phyloP scores from a whole-genome alignment of 2,113 vertebrate genomes.

The Cyanoliseus patagonus region DNA sequence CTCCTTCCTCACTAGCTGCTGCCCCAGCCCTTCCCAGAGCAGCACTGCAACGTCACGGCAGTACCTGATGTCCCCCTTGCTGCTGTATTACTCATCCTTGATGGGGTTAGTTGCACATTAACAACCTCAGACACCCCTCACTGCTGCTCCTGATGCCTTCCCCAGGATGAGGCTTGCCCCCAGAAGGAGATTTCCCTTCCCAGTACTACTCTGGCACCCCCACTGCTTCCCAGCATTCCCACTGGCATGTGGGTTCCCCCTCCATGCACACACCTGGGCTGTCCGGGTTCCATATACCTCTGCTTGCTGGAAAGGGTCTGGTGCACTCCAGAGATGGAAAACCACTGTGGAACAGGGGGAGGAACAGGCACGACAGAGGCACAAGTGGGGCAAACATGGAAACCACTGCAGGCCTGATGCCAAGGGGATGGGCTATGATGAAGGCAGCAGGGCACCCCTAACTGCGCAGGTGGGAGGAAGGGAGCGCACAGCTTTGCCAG shows the following conservation, averaged over 20 bases:
- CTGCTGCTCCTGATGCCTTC: background rate
- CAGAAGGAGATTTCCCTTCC: background rate
- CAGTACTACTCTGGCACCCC: background rate
- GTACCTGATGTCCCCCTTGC: fast-evolving
- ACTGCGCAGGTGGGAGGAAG: fast-evolving
- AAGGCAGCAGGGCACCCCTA: background rate
- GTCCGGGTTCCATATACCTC: fast-evolving
- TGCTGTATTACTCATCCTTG: background rate
- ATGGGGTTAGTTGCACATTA: background rate
- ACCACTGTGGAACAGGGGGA: background rate
- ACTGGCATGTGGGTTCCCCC: background rate
- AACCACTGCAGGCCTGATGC: background rate
- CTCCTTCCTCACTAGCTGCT: background rate
- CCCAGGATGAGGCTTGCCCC: background rate
- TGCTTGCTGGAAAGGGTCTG: background rate
- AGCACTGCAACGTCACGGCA: background rate
- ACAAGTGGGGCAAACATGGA: background rate
- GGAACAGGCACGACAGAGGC: background rate
- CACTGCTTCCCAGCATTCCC: background rate
- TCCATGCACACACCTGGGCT: fast-evolving
- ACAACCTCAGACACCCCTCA: background rate
- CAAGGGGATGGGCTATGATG: background rate
- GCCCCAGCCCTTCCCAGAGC: background rate
- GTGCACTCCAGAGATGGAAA: fast-evolving
- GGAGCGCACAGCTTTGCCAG: background rate